These are phyloP conservation scores for Gobionotothen gibberifrons DNA, from an alignment of 2,797 vertebrate genomes.

Conservation along the genomic window DNA sequence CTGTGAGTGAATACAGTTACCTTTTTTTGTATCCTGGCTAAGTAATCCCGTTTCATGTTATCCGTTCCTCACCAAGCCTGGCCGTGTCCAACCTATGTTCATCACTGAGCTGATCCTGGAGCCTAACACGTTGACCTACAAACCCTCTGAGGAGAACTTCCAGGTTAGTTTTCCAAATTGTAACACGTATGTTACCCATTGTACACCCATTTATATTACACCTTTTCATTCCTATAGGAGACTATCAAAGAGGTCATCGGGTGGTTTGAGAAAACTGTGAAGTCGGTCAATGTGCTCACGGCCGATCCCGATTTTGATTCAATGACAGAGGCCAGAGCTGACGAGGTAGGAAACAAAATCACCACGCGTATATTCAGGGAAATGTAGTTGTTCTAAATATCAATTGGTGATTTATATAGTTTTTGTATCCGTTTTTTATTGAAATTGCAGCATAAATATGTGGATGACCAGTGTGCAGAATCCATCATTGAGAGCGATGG, in stretches of 20 bases:
- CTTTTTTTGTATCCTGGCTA: too few species aligned
- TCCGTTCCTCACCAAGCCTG: not conserved
- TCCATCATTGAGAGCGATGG: conserved; percentile 84
- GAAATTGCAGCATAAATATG: conserved; percentile 76
- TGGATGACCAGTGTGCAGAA: conserved; percentile 82
- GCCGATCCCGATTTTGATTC: conserved; percentile 83
- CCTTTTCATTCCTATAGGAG: conserved; percentile 69
- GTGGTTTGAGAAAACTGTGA: conserved; percentile 80
- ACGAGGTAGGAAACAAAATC: conserved; percentile 66
- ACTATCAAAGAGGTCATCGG: conserved; percentile 79
- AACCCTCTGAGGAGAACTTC: conserved; percentile 85
- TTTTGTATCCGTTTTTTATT: not conserved
- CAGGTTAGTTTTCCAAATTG: conserved; percentile 77
- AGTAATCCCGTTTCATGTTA: too few species aligned
- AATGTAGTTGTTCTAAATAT: not conserved
- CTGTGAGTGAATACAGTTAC: too few species aligned
- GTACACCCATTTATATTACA: not conserved
- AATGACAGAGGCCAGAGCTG: conserved; percentile 75
- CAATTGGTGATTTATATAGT: not conserved
- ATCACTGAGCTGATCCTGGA: conserved; percentile 86
- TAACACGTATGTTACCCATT: not conserved
- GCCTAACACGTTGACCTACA: conserved; percentile 78
- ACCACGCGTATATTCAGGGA: not conserved
- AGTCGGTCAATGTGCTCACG: conserved; percentile 83
- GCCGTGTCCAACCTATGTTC: conserved; percentile 81